Conservation (phyloP, 2,888 invertebrate genomes). For the Ormyrus rosae region DNA sequence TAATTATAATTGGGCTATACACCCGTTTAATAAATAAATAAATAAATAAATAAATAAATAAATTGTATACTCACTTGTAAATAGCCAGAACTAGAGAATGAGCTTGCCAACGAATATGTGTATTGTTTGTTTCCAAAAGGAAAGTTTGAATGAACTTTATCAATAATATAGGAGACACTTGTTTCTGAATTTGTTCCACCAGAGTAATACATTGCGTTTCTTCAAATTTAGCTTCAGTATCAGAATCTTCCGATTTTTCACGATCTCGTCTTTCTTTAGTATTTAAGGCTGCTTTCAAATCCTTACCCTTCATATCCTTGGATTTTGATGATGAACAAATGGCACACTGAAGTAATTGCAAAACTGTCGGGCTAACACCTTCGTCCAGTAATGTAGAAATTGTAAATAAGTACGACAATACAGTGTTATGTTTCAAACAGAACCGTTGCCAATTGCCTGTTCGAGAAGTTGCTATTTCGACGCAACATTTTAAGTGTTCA, state of each 20-base stretch:
- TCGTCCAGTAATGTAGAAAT: slow-evolving; percentile 90
- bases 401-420: slow-evolving; percentile 89
- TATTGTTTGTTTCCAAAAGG: slow-evolving; percentile 94
- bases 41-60: no score
- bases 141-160: slow-evolving; percentile 90
- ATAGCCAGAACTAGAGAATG: slow-evolving; percentile 91
- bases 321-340: slow-evolving; percentile 80
- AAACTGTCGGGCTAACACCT: slow-evolving; percentile 92
- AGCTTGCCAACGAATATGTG: slow-evolving; percentile 96
- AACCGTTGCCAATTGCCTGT: slow-evolving; percentile 97
- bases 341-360: slow-evolving; percentile 93
- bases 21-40: no score
- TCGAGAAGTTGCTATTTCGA: slow-evolving; percentile 93
- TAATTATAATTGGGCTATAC: background rate
- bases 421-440: slow-evolving; percentile 85
- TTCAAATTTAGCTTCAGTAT: slow-evolving; percentile 82
- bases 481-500: slow-evolving; percentile 95
- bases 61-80: slow-evolving; percentile 81
- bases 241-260: slow-evolving; percentile 83
- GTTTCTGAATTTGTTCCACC: slow-evolving; percentile 84
- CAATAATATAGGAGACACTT: slow-evolving; percentile 77
- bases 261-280: slow-evolving; percentile 79
- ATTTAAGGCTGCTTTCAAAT: slow-evolving; percentile 64
- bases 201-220: slow-evolving; percentile 82
- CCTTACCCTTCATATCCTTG: slow-evolving; percentile 69